Base-by-base conservation (phyloP, 2,888 invertebrate species). In the Tenthredo amoena region DNA sequence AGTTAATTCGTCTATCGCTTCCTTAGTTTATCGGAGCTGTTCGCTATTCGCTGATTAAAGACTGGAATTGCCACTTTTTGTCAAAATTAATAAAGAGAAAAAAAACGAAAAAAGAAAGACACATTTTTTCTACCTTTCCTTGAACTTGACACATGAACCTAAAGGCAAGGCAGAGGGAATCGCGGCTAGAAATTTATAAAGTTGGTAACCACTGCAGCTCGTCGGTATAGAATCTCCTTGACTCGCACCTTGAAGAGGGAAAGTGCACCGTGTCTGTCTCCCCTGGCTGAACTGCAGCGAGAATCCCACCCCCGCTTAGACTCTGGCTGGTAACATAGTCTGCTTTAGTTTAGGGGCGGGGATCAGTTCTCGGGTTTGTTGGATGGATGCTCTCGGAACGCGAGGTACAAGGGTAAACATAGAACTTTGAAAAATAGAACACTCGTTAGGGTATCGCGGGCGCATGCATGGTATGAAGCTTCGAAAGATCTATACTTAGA, bases 251-350 rank as follows among this genome's bases (percentile, higher is more conserved):
- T 84, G 82, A 83, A 81, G 89, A 88, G 88, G 88, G 88, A 89
- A 89, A 90, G 90, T 90, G 90, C 90, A 90, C 85, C 87, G 89
- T 89, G 89, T 89, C 88, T 87, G 88, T 89, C 86, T 87, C 87
- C 86, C 87, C 87, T 74, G 77, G 81, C 43, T 86, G 81, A 86
- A 74, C 86, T 85, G 81, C 86, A 81, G 76, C 76, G 68, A 82
- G 85, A 50, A 26, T 82, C 12, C 68, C 65, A 71, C 72, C 40
- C 85, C 83, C 87, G 83, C 86, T 43, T 87, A 85, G 87, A 87
- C 86, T 84, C 85, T 74, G 37, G 74, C 77, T 50, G 26, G 50
- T 47, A 50, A 26, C 77, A 7, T 6, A 12, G 47, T 55, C 34
- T 47, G 50, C 34, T 55, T 15, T 71, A 62, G 3, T 21, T 62